Base-by-base conservation (phyloP, 2,888 invertebrate species). In the Catocala nupta region DNA sequence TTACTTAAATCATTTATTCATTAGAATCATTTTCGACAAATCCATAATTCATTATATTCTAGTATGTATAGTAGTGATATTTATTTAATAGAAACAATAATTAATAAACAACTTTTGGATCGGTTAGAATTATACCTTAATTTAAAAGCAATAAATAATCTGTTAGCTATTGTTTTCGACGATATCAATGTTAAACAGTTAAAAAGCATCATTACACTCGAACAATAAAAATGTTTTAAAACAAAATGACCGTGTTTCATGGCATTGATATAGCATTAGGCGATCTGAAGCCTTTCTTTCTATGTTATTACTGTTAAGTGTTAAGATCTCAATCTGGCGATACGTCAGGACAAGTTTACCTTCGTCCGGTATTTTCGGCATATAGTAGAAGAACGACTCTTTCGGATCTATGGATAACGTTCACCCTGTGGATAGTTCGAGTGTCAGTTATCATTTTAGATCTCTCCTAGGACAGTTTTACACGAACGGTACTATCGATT, bases 341-440 rank as follows among this genome's bases (percentile, higher is more conserved):
- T 86, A 85, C 84, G 80, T 83, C 84, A 80, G 77, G 80, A 78
- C 81, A 62, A 78, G 71, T 89, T 93, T 94, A 93, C 94, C 94
- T 93, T 93, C 93, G 75, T 88, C 85, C 82, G 86, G 87, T 86
- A 89, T 88, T 86, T 88, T 91, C 93, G 89, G 90, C 93, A 90
- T 92, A 92, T 83, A 92, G 92, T 90, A 91, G 90, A 84, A 83
- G 91, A 90, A 92, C 81, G 82, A 86, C 90, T 92, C 90, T 80
- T 86, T 90, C 86, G 92, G 86, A 85, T 93, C 90, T 89, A 94
- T 89, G 73, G 93, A 93, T 85, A 93, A 88, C 80, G 94, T 90
- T 90, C 91, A 88, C 80, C 94, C 94, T 94, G 94, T 90, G 93
- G 85, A 93, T 90, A 83, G 80, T 86, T 85, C 75, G 74, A 82